Conservation (phyloP, 2,113 vertebrate genomes). For the Galbula dea region DNA sequence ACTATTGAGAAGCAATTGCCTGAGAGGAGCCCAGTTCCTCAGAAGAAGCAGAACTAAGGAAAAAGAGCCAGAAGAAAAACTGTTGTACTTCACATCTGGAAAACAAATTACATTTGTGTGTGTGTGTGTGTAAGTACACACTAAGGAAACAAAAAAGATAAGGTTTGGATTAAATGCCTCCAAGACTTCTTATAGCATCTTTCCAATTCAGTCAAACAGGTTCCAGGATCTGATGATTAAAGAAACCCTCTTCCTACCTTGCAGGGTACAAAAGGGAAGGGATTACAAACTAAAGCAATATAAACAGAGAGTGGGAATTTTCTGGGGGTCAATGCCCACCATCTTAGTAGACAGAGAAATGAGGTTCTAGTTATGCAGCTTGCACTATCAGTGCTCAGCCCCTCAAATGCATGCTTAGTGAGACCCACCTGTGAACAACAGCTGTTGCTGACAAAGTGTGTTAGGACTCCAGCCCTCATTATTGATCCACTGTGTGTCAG, state of each 20-base stretch:
- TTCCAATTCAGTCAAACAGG: neutral
- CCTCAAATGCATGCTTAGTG: fast-evolving
- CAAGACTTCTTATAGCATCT: neutral
- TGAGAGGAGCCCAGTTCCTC: neutral
- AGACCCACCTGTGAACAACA: neutral
- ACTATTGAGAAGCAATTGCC: neutral
- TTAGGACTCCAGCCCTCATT: neutral
- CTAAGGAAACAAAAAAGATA: conserved; percentile 11
- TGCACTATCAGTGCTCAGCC: neutral
- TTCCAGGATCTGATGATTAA: neutral
- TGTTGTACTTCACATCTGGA: neutral
- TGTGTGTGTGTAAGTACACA: neutral
- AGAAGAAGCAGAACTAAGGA: neutral
- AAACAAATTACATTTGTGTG: neutral
- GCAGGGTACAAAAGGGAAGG: neutral
- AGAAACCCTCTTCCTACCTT: neutral
- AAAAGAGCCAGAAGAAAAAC: neutral
- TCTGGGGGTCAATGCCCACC: neutral
- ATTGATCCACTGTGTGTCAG: neutral
- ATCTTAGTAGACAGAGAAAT: neutral
- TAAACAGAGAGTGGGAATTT: neutral
- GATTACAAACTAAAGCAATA: neutral
- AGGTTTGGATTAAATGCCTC: neutral
- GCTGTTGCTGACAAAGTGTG: neutral
- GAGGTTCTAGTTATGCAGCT: neutral